phyloP scores from a whole-genome alignment of 2,797 vertebrate genomes.

The Liasis olivaceus region DNA sequence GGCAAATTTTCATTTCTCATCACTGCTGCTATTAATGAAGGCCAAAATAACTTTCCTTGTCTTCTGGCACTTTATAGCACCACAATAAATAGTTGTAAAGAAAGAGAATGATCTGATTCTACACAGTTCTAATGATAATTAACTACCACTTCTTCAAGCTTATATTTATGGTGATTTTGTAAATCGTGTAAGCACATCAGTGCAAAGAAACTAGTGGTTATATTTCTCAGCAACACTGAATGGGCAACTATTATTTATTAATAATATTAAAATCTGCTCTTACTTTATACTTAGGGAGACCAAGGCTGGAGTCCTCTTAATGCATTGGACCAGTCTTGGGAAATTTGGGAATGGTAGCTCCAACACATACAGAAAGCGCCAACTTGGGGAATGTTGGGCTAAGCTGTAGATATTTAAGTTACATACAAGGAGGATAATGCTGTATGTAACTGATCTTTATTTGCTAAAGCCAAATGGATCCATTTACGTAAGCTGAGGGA shows the following conservation, averaged over 20 bases:
- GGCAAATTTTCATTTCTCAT: not conserved
- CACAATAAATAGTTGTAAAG: not conserved
- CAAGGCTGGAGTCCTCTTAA: not conserved
- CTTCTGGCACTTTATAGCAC: not conserved
- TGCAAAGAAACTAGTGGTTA: slow-evolving; percentile 45
- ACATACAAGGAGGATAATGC: not conserved
- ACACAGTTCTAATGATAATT: not conserved
- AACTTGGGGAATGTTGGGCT: not conserved
- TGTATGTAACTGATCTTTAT: not conserved
- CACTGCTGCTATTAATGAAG: not conserved
- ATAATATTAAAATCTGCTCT: not conserved
- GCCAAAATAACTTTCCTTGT: not conserved
- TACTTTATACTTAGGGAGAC: too few species aligned
- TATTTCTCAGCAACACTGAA: slow-evolving; percentile 67
- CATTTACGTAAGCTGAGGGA: not conserved
- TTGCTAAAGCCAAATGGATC: not conserved
- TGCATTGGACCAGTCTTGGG: not conserved
- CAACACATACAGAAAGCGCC: not conserved
- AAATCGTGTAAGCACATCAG: not conserved
- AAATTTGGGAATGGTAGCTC: not conserved
- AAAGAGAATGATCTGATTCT: not conserved
- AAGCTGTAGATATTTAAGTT: not conserved
- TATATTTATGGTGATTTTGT: not conserved
- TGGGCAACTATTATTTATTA: slow-evolving; percentile 65
- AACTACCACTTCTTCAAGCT: not conserved